Conservation (phyloP, 2,888 invertebrate species). For the Drosophila mercatorum region DNA sequence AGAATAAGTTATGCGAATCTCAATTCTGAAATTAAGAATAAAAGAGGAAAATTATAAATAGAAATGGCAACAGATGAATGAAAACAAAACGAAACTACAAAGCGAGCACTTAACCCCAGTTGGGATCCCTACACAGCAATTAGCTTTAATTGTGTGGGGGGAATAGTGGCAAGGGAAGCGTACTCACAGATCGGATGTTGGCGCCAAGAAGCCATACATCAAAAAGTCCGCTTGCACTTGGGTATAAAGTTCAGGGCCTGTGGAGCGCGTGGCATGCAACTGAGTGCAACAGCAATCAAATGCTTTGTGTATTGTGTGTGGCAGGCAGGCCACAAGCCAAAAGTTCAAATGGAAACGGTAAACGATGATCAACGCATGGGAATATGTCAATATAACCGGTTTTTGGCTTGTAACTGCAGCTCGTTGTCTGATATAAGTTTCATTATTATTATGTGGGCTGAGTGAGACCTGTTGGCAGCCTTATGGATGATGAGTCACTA, state of each 20-base stretch:
- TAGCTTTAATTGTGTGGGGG: slow-evolving; percentile 52
- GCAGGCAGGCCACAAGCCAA: neutral
- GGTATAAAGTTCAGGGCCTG: slow-evolving; percentile 17
- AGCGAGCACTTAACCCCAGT: slow-evolving; percentile 60
- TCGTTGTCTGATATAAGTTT: slow-evolving; percentile 8
- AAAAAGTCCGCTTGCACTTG: slow-evolving; percentile 26
- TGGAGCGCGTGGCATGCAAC: slow-evolving; percentile 12
- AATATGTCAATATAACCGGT: slow-evolving; percentile 59
- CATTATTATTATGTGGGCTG: slow-evolving; percentile 47
- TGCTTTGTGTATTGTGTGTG: neutral
- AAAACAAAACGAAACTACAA: slow-evolving; percentile 27
- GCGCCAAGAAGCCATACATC: slow-evolving; percentile 42
- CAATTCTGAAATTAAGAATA: neutral
- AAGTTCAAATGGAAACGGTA: slow-evolving; percentile 33
- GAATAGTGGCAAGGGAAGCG: slow-evolving; percentile 24
- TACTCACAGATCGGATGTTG: slow-evolving; percentile 44
- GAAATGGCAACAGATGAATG: slow-evolving; percentile 7
- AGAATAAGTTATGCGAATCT: neutral
- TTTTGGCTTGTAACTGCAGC: slow-evolving; percentile 26
- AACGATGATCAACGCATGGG: slow-evolving; percentile 34
- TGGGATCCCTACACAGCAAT: slow-evolving; percentile 49
- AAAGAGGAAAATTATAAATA: slow-evolving; percentile 2
- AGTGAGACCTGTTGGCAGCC: slow-evolving; percentile 17
- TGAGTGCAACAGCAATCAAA: neutral
- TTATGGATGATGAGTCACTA: slow-evolving; percentile 61